phyloP scores from a whole-genome alignment of 2,888 invertebrate species.

The Cheilosia vulpina region DNA sequence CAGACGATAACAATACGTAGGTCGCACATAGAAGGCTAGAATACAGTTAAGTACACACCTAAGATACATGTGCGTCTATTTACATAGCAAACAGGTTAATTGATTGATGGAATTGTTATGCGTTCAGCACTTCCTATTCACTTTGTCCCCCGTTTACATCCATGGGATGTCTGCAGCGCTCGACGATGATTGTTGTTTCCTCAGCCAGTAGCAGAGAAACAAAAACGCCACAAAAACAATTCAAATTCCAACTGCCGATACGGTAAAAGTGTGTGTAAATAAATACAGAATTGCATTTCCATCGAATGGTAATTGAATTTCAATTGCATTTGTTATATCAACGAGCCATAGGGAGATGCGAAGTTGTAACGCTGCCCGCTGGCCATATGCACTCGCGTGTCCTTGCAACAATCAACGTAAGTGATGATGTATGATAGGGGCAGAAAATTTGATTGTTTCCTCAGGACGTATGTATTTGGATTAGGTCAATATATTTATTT shows the following conservation, averaged over 20 bases:
- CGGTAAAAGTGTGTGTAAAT: conserved; percentile 31
- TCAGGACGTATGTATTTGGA: not conserved
- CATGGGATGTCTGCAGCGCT: not conserved
- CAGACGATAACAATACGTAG: conserved; percentile 5
- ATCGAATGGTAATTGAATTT: conserved; percentile 59
- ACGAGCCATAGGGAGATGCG: not conserved
- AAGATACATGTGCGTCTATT: conserved; percentile 16
- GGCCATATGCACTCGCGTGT: not conserved
- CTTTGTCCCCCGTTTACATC: not conserved
- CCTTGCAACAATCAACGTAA: not conserved
- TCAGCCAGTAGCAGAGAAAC: not conserved
- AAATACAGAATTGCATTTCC: conserved; percentile 52
- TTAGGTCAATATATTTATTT: conserved; percentile 12
- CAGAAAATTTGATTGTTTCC: not conserved
- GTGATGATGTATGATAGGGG: not conserved
- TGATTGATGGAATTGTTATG: conserved; percentile 31
- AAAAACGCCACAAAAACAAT: conserved; percentile 1
- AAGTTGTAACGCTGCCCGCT: not conserved
- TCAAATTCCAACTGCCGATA: conserved; percentile 7
- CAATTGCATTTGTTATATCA: conserved; percentile 39
- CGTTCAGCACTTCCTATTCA: not conserved
- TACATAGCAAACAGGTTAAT: conserved; percentile 26
- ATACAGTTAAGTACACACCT: conserved; percentile 20
- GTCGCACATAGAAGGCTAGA: not conserved
- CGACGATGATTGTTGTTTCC: too few species aligned